A percentile compares a stretch with the other conserved stretches of the same genome.
Conservation (phyloP, 2,888 invertebrate genomes). For the Heliothis peltigera region DNA sequence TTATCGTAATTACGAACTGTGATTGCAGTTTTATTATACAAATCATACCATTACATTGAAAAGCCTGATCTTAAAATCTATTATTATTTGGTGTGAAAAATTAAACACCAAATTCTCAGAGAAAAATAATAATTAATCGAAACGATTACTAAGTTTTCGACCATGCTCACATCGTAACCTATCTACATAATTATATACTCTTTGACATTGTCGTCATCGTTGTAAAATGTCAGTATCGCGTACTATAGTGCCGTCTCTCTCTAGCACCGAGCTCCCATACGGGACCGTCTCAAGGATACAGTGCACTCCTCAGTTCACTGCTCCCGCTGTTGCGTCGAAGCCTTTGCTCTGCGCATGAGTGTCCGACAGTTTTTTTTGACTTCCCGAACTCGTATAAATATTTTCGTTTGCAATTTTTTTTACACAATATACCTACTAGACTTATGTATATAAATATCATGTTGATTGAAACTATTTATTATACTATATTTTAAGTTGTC, state of each 20-base stretch:
- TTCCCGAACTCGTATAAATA: constrained; percentile 54
- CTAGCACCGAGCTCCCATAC: constrained; percentile 77
- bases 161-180: not conserved
- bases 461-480: constrained; percentile 1
- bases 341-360: constrained; percentile 69
- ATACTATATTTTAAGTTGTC: not conserved
- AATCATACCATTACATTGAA: not conserved
- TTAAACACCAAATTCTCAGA: no score
- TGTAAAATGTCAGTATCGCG: constrained; percentile 79
- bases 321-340: constrained; percentile 78
- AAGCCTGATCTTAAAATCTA: not conserved
- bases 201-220: constrained; percentile 78
- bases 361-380: constrained; percentile 55
- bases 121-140: no score
- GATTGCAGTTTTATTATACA: not conserved
- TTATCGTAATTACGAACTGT: not conserved
- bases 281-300: constrained; percentile 84
- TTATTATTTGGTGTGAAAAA: no score
- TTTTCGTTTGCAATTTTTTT: constrained; percentile 32
- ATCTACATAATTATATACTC: constrained; percentile 41
- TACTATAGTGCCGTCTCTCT: constrained; percentile 73
- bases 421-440: not conserved
- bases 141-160: no score
- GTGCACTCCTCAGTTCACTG: constrained; percentile 86
- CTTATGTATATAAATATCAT: constrained; percentile 3